A percentile compares a stretch with the other conserved stretches of the same genome.
Conservation (phyloP, 2,888 invertebrate genomes). For the Sarcophaga subvicina region DNA sequence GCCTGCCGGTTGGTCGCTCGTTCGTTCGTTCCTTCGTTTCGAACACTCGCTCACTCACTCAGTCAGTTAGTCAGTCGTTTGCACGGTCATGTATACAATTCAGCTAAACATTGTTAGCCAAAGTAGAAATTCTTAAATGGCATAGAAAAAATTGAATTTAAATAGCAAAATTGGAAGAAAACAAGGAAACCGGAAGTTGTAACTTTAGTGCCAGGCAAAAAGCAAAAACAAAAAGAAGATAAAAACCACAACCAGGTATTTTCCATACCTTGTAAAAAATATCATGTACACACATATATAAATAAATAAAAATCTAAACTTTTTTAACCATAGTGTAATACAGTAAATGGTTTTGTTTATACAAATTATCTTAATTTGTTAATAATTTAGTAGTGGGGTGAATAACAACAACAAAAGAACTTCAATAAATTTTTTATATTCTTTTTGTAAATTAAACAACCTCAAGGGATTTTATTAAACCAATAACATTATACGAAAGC, state of each 20-base stretch:
- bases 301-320: neutral
- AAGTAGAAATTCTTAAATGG: conserved; percentile 9
- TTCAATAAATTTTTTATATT: neutral
- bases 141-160: conserved; percentile 4
- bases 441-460: conserved; percentile 6
- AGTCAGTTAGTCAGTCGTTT: no score
- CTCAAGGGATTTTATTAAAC: neutral
- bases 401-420: neutral
- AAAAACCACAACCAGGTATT: neutral
- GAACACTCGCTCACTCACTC: neutral
- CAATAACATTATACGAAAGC: no score
- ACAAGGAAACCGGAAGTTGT: conserved; percentile 48
- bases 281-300: conserved; percentile 1
- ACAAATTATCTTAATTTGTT: conserved; percentile 34
- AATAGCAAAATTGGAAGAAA: conserved; percentile 17
- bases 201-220: conserved; percentile 39
- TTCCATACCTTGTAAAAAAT: neutral
- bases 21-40: neutral
- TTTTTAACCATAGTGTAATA: neutral
- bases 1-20: conserved; percentile 5
- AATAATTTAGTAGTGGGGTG: neutral
- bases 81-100: no score
- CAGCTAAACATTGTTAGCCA: neutral
- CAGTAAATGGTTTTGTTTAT: neutral
- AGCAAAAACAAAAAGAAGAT: neutral